Base-by-base conservation (phyloP, 2,113 vertebrate genomes). In the Cyprinus carpio region DNA sequence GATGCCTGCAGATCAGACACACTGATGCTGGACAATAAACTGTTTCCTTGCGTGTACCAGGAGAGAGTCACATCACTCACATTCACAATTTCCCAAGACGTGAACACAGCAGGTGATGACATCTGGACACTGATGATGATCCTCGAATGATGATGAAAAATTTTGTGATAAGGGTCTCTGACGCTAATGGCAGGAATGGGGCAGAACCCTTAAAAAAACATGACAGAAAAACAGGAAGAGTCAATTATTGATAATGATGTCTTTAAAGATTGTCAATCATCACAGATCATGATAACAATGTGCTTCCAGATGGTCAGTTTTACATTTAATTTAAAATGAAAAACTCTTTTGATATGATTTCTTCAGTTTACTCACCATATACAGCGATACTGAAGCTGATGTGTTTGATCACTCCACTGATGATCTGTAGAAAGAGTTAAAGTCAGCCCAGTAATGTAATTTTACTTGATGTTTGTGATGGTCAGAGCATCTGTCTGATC, bases 381-480 rank as follows among this genome's bases (percentile, higher is more conserved):
- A n/a, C 74, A 29, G 6, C 8, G 10, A 11, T 29, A 20, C 0
- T 29, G 15, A 75, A 75, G 1, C 6, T 75, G 15, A 0, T 75
- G 6, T 29, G 6, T 75, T 9, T 51, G 46, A 51, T n/a, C n/a
- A 0, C 6, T 51, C 0, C 3, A 29, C 1, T 51, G n/a, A n/a
- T 51, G 25, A 75, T 1, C 25, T 10, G n/a, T 27, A 51, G n/a
- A n/a, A n/a, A n/a, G n/a, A n/a, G 0, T 29, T 75, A 75, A 27
- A 31, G 43, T 51, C n/a, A n/a, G n/a, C n/a, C 74, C 74, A 75
- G 74, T n/a, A 75, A 20, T 56, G 54, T 56, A 56, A 23, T 56
- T 9, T 56, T 18, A n/a, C n/a, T 56, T 56, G 54, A 56, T 56
- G 54, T n/a, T 56, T 56, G 54, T 56, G 54, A 56, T n/a, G n/a